Evolutionary conservation across 2,888 invertebrate genomes (phyloP).

Genomic region (Lottia gigantea): DNA sequence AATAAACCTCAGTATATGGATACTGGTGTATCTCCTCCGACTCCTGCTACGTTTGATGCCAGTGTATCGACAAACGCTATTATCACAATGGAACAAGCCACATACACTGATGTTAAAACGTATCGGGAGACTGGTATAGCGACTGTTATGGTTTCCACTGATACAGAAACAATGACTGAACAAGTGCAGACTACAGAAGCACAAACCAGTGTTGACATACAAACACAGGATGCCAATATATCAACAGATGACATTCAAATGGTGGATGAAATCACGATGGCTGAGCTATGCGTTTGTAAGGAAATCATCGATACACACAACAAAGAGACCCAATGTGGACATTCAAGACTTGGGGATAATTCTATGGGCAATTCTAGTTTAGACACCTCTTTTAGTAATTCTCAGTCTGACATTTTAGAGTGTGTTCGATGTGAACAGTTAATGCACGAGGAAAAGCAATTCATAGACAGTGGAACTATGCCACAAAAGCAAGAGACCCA

Average conservation of each 20-base stretch:
- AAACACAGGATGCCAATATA: conserved; percentile 43
- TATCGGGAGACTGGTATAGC: conserved; percentile 47
- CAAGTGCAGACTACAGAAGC: conserved; percentile 44
- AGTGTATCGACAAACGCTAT: conserved; percentile 48
- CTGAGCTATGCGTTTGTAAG: conserved; percentile 30
- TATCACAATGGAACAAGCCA: conserved; percentile 53
- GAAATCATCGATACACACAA: background rate
- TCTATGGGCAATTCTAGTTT: background rate
- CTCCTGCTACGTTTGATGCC: conserved; percentile 52
- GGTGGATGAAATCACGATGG: conserved; percentile 39
- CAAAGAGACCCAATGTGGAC: conserved; percentile 15
- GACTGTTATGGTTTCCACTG: conserved; percentile 43
- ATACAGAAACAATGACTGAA: conserved; percentile 58
- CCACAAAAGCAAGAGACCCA: conserved; percentile 37
- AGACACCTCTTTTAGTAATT: conserved; percentile 6
- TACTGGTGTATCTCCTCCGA: conserved; percentile 52
- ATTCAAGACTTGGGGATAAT: background rate
- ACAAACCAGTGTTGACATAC: conserved; percentile 48
- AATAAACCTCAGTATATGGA: conserved; percentile 45
- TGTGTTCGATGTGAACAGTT: conserved; percentile 29
- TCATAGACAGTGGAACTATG: conserved; percentile 35
- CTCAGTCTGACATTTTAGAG: background rate
- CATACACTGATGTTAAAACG: conserved; percentile 48
- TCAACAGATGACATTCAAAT: conserved; percentile 38
- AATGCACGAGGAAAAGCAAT: conserved; percentile 20